These are phyloP conservation scores for Sitta carolinensis DNA, from an alignment of 2,797 vertebrate species.

Conservation along the genomic window DNA sequence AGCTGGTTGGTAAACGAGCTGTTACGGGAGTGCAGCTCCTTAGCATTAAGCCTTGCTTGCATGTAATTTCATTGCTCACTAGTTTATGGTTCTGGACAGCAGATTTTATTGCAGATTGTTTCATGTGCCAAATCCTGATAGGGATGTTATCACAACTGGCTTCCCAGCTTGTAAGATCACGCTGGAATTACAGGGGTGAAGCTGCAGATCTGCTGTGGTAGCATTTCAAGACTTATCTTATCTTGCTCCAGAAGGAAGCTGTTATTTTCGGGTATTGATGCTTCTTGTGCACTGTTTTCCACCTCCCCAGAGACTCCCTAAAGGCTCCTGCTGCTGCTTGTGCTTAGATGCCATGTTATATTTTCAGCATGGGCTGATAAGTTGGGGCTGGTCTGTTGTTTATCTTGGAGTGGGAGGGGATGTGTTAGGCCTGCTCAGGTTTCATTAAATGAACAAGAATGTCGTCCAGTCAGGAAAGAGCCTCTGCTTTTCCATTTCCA, in stretches of 20 bases:
- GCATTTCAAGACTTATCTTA: not conserved
- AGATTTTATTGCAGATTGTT: slow-evolving; percentile 31
- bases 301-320: slow-evolving; percentile 8
- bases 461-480: not conserved
- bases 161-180: not conserved
- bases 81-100: not conserved
- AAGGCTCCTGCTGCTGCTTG: slow-evolving; percentile 13
- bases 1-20: not conserved
- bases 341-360: not conserved
- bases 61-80: not conserved
- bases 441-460: slow-evolving; percentile 8
- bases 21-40: not conserved
- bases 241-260: slow-evolving; percentile 24
- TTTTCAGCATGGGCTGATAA: slow-evolving; percentile 17
- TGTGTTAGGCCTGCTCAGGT: not conserved
- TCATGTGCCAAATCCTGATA: not conserved
- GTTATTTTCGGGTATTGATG: slow-evolving; percentile 49
- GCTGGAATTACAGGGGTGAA: slow-evolving; percentile 5
- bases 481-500: not conserved
- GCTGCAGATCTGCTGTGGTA: slow-evolving; percentile 10
- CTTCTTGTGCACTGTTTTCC: slow-evolving; percentile 4
- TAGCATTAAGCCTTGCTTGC: not conserved
- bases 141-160: not conserved
- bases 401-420: not conserved
- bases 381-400: slow-evolving; percentile 7